Evolutionary conservation across 2,888 invertebrate genomes (phyloP).

Genomic region (Hemaris fuciformis): DNA sequence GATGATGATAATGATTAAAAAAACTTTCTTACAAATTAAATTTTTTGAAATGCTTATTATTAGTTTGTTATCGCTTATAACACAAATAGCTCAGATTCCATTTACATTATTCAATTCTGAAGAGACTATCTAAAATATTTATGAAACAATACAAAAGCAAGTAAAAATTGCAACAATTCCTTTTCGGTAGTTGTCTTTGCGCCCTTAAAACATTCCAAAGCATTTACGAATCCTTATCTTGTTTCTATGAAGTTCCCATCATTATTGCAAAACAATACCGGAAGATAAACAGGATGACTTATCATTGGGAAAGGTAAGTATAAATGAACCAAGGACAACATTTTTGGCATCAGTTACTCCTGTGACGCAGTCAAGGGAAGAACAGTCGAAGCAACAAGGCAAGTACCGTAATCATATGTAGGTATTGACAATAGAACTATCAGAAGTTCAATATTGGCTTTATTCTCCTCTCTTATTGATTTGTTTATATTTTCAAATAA

Average conservation of each 20-base stretch:
- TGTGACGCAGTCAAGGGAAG: constrained; percentile 3
- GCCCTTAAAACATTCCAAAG: constrained; percentile 48
- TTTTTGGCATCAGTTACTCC: background rate
- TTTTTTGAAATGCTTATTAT: background rate
- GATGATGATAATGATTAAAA: too few species aligned
- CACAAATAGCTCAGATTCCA: background rate
- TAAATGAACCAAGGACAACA: background rate
- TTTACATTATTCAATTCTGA: background rate
- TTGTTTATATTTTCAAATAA: too few species aligned
- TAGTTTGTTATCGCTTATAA: background rate
- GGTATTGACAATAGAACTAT: background rate
- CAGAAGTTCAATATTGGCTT: too few species aligned
- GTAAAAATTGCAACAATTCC: constrained; percentile 9
- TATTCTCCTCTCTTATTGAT: too few species aligned
- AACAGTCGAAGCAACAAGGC: background rate
- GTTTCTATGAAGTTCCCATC: constrained; percentile 20
- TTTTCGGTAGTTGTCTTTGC: constrained; percentile 7
- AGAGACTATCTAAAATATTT: background rate
- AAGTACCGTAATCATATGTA: background rate
- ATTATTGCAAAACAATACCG: constrained; percentile 61
- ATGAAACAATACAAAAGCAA: background rate
- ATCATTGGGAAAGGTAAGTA: constrained; percentile 18
- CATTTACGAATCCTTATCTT: constrained; percentile 59
- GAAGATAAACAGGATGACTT: constrained; percentile 48
- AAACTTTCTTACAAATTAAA: too few species aligned